Evolutionary conservation across 30 jellyfish, hydroid and myxozoan genomes (phyloP), one percentile per base, ranked within the genome.

Genomic region (Clytia hemisphaerica): DNA sequence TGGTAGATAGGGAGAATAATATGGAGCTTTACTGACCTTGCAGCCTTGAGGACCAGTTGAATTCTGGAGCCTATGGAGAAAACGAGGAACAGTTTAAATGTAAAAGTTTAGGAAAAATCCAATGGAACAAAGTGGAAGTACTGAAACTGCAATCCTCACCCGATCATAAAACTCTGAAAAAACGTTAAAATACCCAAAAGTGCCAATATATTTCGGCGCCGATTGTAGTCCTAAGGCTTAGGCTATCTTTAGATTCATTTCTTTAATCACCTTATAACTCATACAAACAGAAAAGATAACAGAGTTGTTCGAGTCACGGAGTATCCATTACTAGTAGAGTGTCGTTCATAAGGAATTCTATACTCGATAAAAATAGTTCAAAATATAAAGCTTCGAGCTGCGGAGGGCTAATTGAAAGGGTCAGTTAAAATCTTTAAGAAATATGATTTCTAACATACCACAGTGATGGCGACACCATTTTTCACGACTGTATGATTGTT

Each of bases 31-130:
- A 4, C 86, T 25, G 2, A 77, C 96, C 96, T 86, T 86, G 96
- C 80, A 86, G 37, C 57, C 77, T 86, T 72, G 96, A 86, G 18
- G 85, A 72, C 96, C 96, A 86, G 60, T 78, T 66, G 83, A 86
- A 86, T 37, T 86, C 96, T 21, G 96, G 93, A n/a, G 85, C 82
- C 96, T 86, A 55, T 1, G 66, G 53, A 21, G 15, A 48, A 14
- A 78, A 60, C 0, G 26, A 58, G 3, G 24, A 16, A 22, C 75
- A 16, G 14, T 12, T 24, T 37, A 15, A 18, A 18, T 21, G 26
- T 2, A 2, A 67, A 14, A 9, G 24, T 1, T 26, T 51, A 7
- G 21, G 9, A 51, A 12, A 51, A 12, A 26, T 42, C 12, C 15
- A 9, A 42, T 9, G 53, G 12, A 42, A 9, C 12, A 42, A 42